Evolutionary conservation across 2,113 vertebrate genomes (phyloP), one percentile per base, ranked within the genome.

Genomic region (Platysternon megacephalum): DNA sequence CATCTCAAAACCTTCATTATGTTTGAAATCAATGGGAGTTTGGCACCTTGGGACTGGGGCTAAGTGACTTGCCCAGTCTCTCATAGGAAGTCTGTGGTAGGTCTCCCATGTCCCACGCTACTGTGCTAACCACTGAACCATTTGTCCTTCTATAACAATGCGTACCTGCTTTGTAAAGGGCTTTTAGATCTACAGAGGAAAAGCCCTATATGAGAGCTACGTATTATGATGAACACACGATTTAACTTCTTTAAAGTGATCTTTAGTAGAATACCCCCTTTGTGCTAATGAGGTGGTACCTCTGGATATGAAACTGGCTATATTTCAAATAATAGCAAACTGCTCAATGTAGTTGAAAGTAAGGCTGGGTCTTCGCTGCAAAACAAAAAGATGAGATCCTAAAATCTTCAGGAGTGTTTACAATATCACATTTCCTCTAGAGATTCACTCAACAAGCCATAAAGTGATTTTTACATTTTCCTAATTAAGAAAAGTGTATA

Each of bases 301-400:
- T 35, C 82, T 46, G 74, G 7, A 8, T 24, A 76, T 35, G 56
- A 86, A 88, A 48, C 0, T 3, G 74, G 35, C 49, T 93, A 46
- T 22, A 83, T 88, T 96, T n/a, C 14, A 48, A 86, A 61, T 76
- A 78, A 78, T 32, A 49, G 39, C 28, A 53, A 85, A 65, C 84
- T 14, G 9, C 32, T 49, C 56, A 87, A 89, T 65, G 14, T 55
- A 46, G 21, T 46, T 35, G 21, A 56, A 78, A 58, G 42, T 42
- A 58, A n/a, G 29, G 44, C 29, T n/a, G 46, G 4, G 11, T 48
- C 42, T 79, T 87, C 28, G 24, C n/a, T 86, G 3, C 76, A 17
- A 8, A 44, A 29, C 22, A 46, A 44, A 78, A 44, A 44, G 24
- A 6, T 28, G 26, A 78, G 44, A 78, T 78, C 74, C 42, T 46